phyloP scores from a whole-genome alignment of 2,113 vertebrate genomes.

The Tor tambroides region DNA sequence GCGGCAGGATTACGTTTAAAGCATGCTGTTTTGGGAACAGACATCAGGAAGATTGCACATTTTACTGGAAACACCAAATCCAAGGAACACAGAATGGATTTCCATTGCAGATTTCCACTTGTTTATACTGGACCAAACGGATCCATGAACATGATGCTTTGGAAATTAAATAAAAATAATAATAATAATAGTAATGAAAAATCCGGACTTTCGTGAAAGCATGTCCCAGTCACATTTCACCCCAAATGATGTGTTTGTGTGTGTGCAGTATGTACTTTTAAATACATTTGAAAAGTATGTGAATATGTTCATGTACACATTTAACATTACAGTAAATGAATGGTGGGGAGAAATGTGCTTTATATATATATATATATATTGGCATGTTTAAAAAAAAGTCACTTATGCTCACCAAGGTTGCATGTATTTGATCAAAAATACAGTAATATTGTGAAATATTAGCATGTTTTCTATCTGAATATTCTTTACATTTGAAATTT shows the following conservation, averaged over 20 bases:
- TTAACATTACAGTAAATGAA: not conserved
- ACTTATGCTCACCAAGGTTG: no score
- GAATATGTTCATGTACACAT: no score
- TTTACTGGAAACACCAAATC: constrained; percentile 22
- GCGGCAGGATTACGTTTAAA: not conserved
- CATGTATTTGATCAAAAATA: no score
- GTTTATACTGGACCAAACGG: not conserved
- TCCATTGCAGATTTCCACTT: not conserved
- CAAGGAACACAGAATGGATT: constrained; percentile 8
- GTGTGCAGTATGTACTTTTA: not conserved
- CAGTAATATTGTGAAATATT: no score
- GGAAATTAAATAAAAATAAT: not conserved
- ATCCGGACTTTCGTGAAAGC: not conserved
- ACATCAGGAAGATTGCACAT: not conserved
- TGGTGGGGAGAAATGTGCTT: not conserved
- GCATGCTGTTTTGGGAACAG: not conserved
- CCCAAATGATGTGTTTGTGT: not conserved
- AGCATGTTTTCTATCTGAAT: no score
- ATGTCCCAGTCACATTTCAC: constrained; percentile 1
- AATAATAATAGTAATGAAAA: not conserved
- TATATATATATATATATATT: not conserved
- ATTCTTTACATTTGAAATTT: no score
- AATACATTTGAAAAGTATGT: no score
- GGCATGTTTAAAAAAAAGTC: not conserved
- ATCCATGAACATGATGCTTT: constrained; percentile 6